phyloP scores from a whole-genome alignment of 2,113 vertebrate genomes.

The Siniperca knerii region DNA sequence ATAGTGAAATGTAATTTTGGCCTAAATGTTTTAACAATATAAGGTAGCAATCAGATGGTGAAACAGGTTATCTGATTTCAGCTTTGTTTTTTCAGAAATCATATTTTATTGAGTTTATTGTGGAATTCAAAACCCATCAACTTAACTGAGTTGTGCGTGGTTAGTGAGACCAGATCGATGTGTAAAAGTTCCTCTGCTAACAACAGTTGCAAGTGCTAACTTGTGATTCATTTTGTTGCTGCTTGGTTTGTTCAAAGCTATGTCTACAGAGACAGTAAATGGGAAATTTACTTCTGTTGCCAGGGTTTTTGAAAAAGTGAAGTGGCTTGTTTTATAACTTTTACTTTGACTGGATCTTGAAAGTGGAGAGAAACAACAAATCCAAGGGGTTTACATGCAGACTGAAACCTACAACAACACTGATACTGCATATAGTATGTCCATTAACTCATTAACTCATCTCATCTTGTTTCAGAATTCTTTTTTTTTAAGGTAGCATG shows the following conservation, averaged over 20 bases:
- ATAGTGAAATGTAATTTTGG: neutral
- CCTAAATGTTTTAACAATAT: neutral
- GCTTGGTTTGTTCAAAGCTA: neutral
- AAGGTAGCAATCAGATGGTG: neutral
- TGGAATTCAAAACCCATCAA: neutral
- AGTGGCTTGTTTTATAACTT: neutral
- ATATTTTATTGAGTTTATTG: constrained; percentile 4
- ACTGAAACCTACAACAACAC: neutral
- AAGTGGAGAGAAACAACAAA: neutral
- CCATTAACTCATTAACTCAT: neutral
- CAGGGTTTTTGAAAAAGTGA: neutral
- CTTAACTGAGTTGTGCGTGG: constrained; percentile 3
- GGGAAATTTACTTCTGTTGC: neutral
- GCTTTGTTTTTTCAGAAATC: neutral
- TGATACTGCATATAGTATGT: neutral
- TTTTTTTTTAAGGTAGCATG: neutral
- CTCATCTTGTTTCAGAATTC: neutral
- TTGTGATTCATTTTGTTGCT: neutral
- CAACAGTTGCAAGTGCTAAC: neutral
- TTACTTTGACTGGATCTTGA: neutral
- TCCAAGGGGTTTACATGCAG: neutral
- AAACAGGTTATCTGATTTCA: constrained; percentile 32
- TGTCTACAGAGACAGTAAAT: constrained; percentile 1
- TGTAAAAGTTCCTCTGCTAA: neutral
- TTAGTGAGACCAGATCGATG: constrained; percentile 30